Evolutionary conservation across 2,113 vertebrate species (phyloP).

Genomic region (Sebastes schlegelii): DNA sequence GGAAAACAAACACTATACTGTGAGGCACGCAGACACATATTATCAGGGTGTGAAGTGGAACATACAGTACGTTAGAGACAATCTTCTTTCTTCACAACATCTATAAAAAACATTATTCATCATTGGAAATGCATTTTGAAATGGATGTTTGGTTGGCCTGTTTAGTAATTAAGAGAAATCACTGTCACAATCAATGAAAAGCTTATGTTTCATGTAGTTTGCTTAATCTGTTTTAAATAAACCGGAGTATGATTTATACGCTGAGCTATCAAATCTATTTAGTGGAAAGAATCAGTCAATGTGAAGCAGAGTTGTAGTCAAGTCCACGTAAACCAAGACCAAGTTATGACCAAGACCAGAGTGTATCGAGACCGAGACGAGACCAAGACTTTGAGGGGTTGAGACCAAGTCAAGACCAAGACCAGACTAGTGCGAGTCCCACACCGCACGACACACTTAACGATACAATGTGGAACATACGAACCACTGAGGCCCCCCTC

Average conservation of each 20-base stretch:
- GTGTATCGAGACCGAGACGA: too few relatives aligned
- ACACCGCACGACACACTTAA: too few relatives aligned
- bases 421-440: too few relatives aligned
- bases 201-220: neutral
- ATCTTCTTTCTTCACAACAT: slow-evolving; percentile 12
- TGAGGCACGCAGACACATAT: slow-evolving; percentile 29
- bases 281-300: neutral
- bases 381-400: too few relatives aligned
- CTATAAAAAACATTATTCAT: slow-evolving; percentile 1
- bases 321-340: too few relatives aligned
- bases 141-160: neutral
- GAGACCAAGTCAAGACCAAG: too few relatives aligned
- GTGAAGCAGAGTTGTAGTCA: too few relatives aligned
- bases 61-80: neutral
- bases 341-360: too few relatives aligned
- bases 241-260: neutral
- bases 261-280: neutral
- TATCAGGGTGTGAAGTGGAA: slow-evolving; percentile 8
- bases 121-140: slow-evolving; percentile 1
- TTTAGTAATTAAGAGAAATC: slow-evolving; percentile 12
- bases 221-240: neutral
- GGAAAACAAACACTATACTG: slow-evolving; percentile 47
- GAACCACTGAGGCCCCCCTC: too few relatives aligned
- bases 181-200: neutral
- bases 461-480: too few relatives aligned